Evolutionary conservation across 2,113 vertebrate genomes (phyloP).

Genomic region (Pelmatolapia mariae): DNA sequence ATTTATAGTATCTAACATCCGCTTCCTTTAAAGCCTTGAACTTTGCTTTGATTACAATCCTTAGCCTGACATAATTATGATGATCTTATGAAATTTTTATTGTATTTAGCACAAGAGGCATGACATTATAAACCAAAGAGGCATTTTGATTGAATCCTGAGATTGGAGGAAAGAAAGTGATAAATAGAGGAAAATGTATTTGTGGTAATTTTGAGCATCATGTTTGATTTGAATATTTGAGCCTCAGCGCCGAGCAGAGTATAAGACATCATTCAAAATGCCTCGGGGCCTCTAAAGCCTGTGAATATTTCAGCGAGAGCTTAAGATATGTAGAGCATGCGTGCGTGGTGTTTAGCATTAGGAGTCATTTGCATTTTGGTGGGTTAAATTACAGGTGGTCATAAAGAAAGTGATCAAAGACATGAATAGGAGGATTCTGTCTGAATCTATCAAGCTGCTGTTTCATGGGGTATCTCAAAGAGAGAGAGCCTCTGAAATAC

Average conservation of each 20-base stretch:
- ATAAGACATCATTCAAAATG: constrained; percentile 23
- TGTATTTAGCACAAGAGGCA: constrained; percentile 60
- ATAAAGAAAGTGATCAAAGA: constrained; percentile 49
- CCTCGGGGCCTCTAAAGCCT: constrained; percentile 9
- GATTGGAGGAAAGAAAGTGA: neutral
- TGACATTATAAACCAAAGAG: constrained; percentile 69
- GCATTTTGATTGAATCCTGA: constrained; percentile 24
- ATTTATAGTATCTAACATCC: constrained; percentile 34
- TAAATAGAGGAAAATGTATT: constrained; percentile 3
- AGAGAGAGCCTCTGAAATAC: constrained; percentile 22
- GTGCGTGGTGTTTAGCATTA: constrained; percentile 23
- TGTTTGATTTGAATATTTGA: constrained; percentile 36
- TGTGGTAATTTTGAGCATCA: constrained; percentile 7
- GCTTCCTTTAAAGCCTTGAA: constrained; percentile 70
- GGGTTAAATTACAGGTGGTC: constrained; percentile 47
- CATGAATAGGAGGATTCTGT: constrained; percentile 14
- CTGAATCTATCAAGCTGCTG: constrained; percentile 21
- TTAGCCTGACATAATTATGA: constrained; percentile 65
- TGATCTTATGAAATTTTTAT: constrained; percentile 66
- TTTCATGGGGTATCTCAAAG: constrained; percentile 9
- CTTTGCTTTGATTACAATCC: constrained; percentile 76
- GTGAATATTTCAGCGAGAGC: constrained; percentile 33
- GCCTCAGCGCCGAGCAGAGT: neutral
- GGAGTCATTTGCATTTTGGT: constrained; percentile 46
- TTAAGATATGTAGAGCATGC: constrained; percentile 30